Conservation (phyloP, 2,797 vertebrate genomes). For the Siniperca obscura region DNA sequence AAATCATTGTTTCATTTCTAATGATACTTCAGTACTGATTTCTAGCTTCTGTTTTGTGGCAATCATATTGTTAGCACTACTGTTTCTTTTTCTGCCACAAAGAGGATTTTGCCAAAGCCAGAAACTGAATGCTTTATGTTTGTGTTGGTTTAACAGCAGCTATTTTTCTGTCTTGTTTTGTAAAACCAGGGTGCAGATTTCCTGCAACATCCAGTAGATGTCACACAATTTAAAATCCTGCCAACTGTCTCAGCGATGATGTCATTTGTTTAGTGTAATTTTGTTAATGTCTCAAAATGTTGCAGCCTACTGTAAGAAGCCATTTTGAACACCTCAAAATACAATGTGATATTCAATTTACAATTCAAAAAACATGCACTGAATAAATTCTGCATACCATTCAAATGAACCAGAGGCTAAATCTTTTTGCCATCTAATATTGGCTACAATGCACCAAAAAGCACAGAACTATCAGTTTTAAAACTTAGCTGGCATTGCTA, state of each 20-base stretch:
- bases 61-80: neutral
- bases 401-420: neutral
- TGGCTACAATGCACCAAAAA: neutral
- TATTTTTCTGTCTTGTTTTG: conserved; percentile 8
- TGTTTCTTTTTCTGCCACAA: conserved; percentile 13
- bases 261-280: conserved; percentile 15
- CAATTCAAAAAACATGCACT: neutral
- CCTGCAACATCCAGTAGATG: conserved; percentile 20
- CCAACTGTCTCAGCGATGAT: neutral
- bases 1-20: conserved; percentile 10
- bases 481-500: neutral
- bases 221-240: neutral
- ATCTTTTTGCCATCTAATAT: neutral
- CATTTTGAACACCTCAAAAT: neutral
- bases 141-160: conserved; percentile 19
- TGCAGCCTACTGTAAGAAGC: neutral
- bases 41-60: neutral
- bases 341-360: conserved; percentile 19
- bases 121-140: conserved; percentile 21
- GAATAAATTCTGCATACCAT: neutral
- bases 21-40: neutral
- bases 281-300: conserved; percentile 9
- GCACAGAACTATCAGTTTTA: conserved; percentile 3
- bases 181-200: conserved; percentile 27
- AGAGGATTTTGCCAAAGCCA: conserved; percentile 14